Evolutionary conservation across 1,140 invertebrate species (phyloP).

Genomic region (Aphidius gifuensis): DNA sequence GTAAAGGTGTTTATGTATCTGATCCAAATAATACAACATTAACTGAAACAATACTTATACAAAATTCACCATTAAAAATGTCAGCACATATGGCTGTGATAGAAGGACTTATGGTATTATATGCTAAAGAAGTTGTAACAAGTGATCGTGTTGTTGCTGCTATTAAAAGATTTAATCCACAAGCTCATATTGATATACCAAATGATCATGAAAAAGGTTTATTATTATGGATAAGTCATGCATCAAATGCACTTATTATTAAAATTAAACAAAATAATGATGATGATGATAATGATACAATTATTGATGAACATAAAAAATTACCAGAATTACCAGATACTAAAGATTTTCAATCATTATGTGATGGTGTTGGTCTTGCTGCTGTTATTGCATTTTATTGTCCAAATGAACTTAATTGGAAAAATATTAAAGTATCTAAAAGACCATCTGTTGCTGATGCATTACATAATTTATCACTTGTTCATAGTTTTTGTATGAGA

Average conservation of each 20-base stretch:
- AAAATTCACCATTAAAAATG: conserved; percentile 93
- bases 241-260: conserved; percentile 71
- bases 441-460: conserved; percentile 81
- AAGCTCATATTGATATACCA: conserved; percentile 53
- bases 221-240: conserved; percentile 88
- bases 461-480: conserved; percentile 87
- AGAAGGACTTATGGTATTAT: conserved; percentile 93
- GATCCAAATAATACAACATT: conserved; percentile 82
- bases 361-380: conserved; percentile 88
- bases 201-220: conserved; percentile 81
- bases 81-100: conserved; percentile 94
- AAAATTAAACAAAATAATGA: conserved; percentile 55
- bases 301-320: conserved; percentile 26
- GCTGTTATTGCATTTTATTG: conserved; percentile 92
- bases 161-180: conserved; percentile 68
- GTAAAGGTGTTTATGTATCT: conserved; percentile 86
- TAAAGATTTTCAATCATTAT: conserved; percentile 62
- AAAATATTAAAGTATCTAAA: conserved; percentile 68
- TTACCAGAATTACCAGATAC: conserved; percentile 52
- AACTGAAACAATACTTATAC: conserved; percentile 93
- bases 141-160: conserved; percentile 83
- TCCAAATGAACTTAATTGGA: conserved; percentile 79
- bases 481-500: conserved; percentile 83
- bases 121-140: conserved; percentile 89
- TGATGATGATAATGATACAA: conserved; percentile 41